Base-by-base conservation (phyloP, 2,888 invertebrate genomes). In the Celastrina argiolus region DNA sequence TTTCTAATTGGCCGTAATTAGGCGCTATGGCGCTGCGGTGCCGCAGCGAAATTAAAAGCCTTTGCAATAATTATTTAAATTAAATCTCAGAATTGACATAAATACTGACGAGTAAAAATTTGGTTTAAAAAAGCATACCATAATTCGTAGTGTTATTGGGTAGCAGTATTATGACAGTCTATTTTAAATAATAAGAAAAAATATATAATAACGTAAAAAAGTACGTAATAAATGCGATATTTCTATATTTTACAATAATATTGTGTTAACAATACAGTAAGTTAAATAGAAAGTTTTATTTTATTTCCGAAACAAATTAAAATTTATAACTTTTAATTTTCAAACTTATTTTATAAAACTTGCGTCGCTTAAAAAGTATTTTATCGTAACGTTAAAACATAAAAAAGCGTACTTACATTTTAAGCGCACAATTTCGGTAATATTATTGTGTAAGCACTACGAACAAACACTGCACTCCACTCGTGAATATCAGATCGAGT, bases 381-480 rank as follows among this genome's bases (percentile, higher is more conserved):
- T 51, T 41, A 18, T 12, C 12, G 51, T 14, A 2, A 14, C 34
- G 10, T 45, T 2, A 28, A 63, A 63, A 63, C 4, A 18, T 41
- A 28, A 51, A 8, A 31, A 58, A 39, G 63, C 51, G 64, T 68
- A 72, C 72, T 72, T 26, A 72, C 72, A 72, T 72, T 69, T 72
- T 71, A 67, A 69, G 59, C 66, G 63, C 68, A 71, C 64, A 63
- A 68, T 67, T 59, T 42, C 31, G 31, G 31, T 65, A 22, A 51
- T 31, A 65, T 58, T 31, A 22, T 28, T 42, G 39, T 42, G 42
- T 31, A 26, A 56, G 59, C 65, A 65, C 65, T 59, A 65, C 59
- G 65, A 65, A 69, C 74, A 42, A 63, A 63, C 88, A 89, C 88
- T 87, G 87, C 89, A 89, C 89, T 88, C 84, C 88, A 84, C 81